These are phyloP conservation scores for Entosphenus tridentatus DNA, from an alignment of 2,113 vertebrate species.

Conservation along the genomic window DNA sequence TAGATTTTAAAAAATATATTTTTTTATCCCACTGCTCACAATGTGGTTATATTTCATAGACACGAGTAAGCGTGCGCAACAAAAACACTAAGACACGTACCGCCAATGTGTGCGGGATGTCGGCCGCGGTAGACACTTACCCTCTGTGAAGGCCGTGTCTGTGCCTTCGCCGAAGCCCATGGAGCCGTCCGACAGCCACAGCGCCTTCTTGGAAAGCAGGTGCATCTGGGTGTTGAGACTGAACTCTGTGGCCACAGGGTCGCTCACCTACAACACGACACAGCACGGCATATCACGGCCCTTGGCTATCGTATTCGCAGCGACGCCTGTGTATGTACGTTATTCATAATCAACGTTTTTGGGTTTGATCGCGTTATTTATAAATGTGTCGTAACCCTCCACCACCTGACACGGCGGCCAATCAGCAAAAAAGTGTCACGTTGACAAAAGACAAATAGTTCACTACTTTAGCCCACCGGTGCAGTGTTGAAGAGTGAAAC, in stretches of 20 bases:
- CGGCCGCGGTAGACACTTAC: conserved; percentile 15
- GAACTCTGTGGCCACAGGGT: conserved; percentile 44
- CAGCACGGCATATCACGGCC: too few relatives aligned
- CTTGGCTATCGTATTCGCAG: not conserved
- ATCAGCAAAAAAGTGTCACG: not conserved
- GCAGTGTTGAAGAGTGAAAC: too few relatives aligned
- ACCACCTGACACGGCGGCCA: not conserved
- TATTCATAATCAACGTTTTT: not conserved
- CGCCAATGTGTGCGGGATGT: too few relatives aligned
- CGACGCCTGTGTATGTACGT: not conserved
- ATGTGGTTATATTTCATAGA: too few relatives aligned
- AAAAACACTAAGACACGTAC: too few relatives aligned
- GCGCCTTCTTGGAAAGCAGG: conserved; percentile 35
- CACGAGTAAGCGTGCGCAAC: too few relatives aligned
- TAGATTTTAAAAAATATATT: too few relatives aligned
- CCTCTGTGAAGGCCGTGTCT: conserved; percentile 38
- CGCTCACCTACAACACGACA: conserved; percentile 28
- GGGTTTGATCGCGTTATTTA: too few relatives aligned
- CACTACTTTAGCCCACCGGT: too few relatives aligned
- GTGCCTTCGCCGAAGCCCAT: conserved; percentile 42
- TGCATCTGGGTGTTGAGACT: conserved; percentile 50
- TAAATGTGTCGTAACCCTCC: not conserved
- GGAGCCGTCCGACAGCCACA: conserved; percentile 44
- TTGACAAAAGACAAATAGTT: too few relatives aligned
- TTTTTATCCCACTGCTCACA: too few relatives aligned